Base-by-base conservation (phyloP, 2,888 invertebrate species). In the Agrotis clavis region DNA sequence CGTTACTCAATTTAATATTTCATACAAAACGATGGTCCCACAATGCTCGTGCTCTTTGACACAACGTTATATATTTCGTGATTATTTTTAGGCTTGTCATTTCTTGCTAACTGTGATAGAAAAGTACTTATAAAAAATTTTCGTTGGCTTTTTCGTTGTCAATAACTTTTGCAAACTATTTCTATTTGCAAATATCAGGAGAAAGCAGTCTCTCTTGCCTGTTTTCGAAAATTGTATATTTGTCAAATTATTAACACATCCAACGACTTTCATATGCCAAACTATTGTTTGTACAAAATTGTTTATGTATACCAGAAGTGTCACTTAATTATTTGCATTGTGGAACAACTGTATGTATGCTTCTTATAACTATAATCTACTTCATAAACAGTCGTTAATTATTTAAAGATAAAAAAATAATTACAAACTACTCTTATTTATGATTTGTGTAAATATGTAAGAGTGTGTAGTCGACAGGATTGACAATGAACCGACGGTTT, bases 351-450 rank as follows among this genome's bases (percentile, higher is more conserved):
- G 92, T 89, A 86, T 88, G 91, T 82, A 89, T 90, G 90, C 81
- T 83, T 80, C 87, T 85, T 87, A 83, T 87, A 84, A 86, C 86
- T 92, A 90, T 83, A 88, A 79, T 87, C 92, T 93, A 93, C 91
- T 92, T 95, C 95, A 94, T 94, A 93, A 94, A 95, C 95, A 86
- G 94, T 94, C 94, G 92, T 90, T 85, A 76, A 80, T 76, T 82
- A 80, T 86, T 74, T 50, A 77, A 56, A 70, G 48, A 72, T 66
- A 68, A 66, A 76, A 71, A 79, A 77, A 74, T 13, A 54, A 77
- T 82, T 73, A 82, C 41, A 77, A 77, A 74, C 70, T 79, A 82
- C 71, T 76, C 67, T 78, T 64, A 71, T 67, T 60, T 67, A 64
- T 53, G 53, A 68, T 74, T 74, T 71, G 70, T 84, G 75, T 81